These are phyloP conservation scores for Sceloporus tristichus DNA, from an alignment of 2,113 vertebrate species.

Conservation along the genomic window DNA sequence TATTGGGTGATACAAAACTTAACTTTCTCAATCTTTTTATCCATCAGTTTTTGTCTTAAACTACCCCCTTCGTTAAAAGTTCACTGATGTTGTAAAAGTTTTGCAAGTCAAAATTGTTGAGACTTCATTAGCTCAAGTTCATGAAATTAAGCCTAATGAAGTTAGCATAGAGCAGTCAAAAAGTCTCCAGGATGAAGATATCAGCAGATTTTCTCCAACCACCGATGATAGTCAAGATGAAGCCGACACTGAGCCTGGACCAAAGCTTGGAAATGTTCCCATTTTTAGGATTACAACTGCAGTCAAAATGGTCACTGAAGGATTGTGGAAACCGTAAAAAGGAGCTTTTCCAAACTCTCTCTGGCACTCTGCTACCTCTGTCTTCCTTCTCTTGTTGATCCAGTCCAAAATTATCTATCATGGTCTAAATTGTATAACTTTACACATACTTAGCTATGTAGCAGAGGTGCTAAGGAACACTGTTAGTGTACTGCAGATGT, in stretches of 20 bases:
- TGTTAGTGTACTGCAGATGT: no score
- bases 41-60: conserved; percentile 67
- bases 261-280: no score
- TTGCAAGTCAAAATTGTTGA: conserved; percentile 60
- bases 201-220: conserved; percentile 39
- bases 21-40: conserved; percentile 70
- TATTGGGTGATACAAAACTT: conserved; percentile 66
- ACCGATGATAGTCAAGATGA: no score
- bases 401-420: no score
- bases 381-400: not conserved
- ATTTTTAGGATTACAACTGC: no score
- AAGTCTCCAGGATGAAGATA: conserved; percentile 60
- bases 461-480: no score
- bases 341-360: not conserved
- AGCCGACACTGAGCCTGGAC: not conserved
- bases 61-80: conserved; percentile 51
- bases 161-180: conserved; percentile 60
- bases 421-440: no score
- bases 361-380: not conserved
- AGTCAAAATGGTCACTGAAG: no score
- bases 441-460: no score
- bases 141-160: conserved; percentile 67
- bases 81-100: conserved; percentile 46
- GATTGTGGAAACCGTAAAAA: no score
- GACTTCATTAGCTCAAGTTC: conserved; percentile 45